A percentile compares a stretch with the other conserved stretches of the same genome.
phyloP scores from a whole-genome alignment of 2,888 invertebrate genomes.

The Leucozona laternaria region DNA sequence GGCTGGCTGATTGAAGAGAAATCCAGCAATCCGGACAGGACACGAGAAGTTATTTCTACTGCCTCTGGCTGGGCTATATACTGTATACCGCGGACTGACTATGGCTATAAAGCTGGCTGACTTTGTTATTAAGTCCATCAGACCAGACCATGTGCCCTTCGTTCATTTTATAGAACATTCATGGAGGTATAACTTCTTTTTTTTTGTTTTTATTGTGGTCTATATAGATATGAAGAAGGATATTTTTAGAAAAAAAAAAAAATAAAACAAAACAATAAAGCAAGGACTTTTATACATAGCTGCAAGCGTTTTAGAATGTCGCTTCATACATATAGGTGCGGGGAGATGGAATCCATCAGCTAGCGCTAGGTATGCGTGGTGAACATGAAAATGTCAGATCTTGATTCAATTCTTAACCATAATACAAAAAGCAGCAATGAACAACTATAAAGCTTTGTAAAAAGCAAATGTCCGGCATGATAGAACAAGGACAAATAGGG shows the following conservation, averaged over 20 bases:
- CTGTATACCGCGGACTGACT: neutral
- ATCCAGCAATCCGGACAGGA: constrained; percentile 27
- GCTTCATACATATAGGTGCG: neutral
- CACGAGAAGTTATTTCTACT: constrained; percentile 45
- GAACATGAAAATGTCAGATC: constrained; percentile 28
- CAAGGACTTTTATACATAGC: constrained; percentile 33
- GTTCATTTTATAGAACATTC: constrained; percentile 23
- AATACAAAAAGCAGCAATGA: neutral
- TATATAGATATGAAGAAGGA: constrained; percentile 14
- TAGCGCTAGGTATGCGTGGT: neutral
- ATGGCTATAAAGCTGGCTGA: neutral
- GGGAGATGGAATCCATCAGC: neutral
- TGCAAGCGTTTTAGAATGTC: constrained; percentile 15
- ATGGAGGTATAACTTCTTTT: constrained; percentile 37
- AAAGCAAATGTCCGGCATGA: neutral
- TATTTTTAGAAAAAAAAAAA: constrained; percentile 23
- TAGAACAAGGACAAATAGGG: neutral
- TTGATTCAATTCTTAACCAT: constrained; percentile 6
- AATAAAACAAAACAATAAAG: neutral
- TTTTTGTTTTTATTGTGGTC: constrained; percentile 3
- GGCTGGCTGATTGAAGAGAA: constrained; percentile 24
- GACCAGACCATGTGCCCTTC: constrained; percentile 30
- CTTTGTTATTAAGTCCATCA: neutral
- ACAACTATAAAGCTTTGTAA: neutral
- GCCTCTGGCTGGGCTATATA: constrained; percentile 1